Evolutionary conservation across 2,113 vertebrate genomes (phyloP).

Genomic region (Datnioides undecimradiatus): DNA sequence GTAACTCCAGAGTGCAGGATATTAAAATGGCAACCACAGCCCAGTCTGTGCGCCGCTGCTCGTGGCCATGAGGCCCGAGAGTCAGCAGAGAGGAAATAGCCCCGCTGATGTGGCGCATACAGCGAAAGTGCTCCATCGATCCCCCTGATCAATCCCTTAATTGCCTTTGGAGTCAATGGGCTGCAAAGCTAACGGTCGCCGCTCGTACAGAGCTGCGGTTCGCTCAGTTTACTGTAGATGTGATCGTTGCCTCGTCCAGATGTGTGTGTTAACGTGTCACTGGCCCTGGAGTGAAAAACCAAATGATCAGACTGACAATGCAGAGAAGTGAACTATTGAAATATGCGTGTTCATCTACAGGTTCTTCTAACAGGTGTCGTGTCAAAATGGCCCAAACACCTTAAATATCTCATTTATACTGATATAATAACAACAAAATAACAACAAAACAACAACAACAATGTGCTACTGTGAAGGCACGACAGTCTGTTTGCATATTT

Average conservation of each 20-base stretch:
- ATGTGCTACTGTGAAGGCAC: too few relatives aligned
- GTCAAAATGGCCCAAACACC: too few relatives aligned
- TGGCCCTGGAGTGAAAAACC: neutral
- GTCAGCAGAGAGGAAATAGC: slow-evolving; percentile 47
- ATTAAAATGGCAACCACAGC: slow-evolving; percentile 13
- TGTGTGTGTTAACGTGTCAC: neutral
- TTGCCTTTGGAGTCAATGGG: slow-evolving; percentile 35
- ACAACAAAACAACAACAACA: too few relatives aligned
- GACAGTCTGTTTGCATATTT: too few relatives aligned
- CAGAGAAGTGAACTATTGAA: too few relatives aligned
- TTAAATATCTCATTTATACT: too few relatives aligned
- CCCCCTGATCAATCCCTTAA: slow-evolving; percentile 56
- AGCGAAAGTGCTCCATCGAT: slow-evolving; percentile 64
- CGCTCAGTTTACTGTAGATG: neutral
- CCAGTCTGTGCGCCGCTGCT: neutral
- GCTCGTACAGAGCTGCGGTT: neutral
- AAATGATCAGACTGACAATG: too few relatives aligned
- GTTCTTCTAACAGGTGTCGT: too few relatives aligned
- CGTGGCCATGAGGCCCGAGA: neutral
- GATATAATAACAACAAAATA: too few relatives aligned
- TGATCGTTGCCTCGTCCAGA: neutral
- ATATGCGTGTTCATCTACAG: too few relatives aligned
- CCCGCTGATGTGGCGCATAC: slow-evolving; percentile 29
- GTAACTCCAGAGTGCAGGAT: neutral
- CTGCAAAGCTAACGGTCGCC: neutral